These are phyloP conservation scores for Paramisgurnus dabryanus DNA, from an alignment of 2,113 vertebrate genomes.

Conservation along the genomic window DNA sequence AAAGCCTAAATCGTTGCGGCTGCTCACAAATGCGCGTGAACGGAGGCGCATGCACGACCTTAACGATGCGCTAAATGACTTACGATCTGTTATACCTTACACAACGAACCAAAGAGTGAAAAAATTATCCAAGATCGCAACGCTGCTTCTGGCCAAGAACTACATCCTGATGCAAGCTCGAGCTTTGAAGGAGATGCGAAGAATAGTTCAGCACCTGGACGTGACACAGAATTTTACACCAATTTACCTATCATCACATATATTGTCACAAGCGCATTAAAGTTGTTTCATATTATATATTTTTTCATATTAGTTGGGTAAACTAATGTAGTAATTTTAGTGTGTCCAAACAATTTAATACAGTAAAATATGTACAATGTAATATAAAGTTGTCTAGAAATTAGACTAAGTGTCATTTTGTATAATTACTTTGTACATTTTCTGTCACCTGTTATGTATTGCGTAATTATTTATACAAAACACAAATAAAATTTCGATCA, in stretches of 20 bases:
- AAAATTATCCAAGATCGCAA: slow-evolving; percentile 70
- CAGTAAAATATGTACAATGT: not conserved
- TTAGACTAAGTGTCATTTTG: too few relatives aligned
- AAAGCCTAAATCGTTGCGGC: slow-evolving; percentile 70
- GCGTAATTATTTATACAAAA: not conserved
- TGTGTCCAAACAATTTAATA: not conserved
- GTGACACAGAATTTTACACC: slow-evolving; percentile 69
- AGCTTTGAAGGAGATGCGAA: slow-evolving; percentile 66
- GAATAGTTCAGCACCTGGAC: slow-evolving; percentile 64
- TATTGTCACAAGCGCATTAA: not conserved
- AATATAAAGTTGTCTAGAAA: not conserved
- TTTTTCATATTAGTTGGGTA: not conserved
- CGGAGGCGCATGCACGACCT: slow-evolving; percentile 77
- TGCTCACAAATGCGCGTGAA: slow-evolving; percentile 76
- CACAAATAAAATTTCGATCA: not conserved
- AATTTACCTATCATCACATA: too few relatives aligned
- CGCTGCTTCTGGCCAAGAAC: slow-evolving; percentile 70
- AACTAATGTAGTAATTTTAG: not conserved
- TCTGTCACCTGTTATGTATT: not conserved
- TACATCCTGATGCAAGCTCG: slow-evolving; percentile 72
- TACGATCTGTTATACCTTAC: slow-evolving; percentile 74
- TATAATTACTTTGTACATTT: not conserved
- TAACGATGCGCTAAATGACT: slow-evolving; percentile 76
- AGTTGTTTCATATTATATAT: not conserved
- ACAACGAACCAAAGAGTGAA: slow-evolving; percentile 62